A percentile compares a stretch with the other conserved stretches of the same genome.
Evolutionary conservation across 2,113 vertebrate species (phyloP).

Genomic region (Boulengeromyrus knoepffleri): DNA sequence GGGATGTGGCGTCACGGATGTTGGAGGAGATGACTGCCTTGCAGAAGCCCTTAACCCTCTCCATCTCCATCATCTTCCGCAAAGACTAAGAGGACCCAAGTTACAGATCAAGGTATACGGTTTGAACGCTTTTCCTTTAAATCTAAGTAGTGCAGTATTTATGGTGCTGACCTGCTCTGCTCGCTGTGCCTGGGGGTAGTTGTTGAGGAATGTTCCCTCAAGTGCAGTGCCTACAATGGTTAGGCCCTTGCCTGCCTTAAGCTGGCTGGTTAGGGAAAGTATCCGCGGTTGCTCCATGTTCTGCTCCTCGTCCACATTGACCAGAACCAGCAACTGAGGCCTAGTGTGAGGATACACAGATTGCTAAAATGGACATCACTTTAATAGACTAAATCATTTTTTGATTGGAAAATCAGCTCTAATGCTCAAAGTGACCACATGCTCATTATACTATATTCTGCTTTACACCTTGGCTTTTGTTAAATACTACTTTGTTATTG

Average conservation of each 20-base stretch:
- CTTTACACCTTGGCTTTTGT: background rate
- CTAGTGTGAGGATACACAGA: slow-evolving; percentile 43
- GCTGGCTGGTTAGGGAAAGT: slow-evolving; percentile 85
- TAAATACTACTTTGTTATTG: background rate
- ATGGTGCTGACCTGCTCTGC: slow-evolving; percentile 75
- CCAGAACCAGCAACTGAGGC: slow-evolving; percentile 88
- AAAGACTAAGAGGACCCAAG: slow-evolving; percentile 64
- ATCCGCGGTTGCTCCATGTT: slow-evolving; percentile 91
- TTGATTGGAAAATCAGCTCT: background rate
- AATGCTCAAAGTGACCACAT: background rate
- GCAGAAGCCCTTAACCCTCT: slow-evolving; percentile 95
- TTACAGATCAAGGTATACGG: background rate
- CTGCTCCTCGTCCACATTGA: slow-evolving; percentile 83
- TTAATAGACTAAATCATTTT: background rate
- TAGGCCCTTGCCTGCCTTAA: slow-evolving; percentile 96
- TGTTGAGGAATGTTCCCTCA: slow-evolving; percentile 86
- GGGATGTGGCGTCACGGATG: slow-evolving; percentile 86
- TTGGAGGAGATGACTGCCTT: slow-evolving; percentile 93
- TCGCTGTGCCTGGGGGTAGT: slow-evolving; percentile 76
- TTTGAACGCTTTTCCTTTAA: background rate
- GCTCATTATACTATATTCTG: background rate
- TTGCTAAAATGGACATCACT: background rate
- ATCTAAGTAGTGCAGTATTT: background rate
- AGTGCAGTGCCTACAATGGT: slow-evolving; percentile 90
- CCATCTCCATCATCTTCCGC: slow-evolving; percentile 85